Percentiles rank a stretch among this genome's conserved stretches.
These are phyloP conservation scores for Liposcelis brunnea DNA, from an alignment of 2,888 invertebrate species.

Conservation along the genomic window DNA sequence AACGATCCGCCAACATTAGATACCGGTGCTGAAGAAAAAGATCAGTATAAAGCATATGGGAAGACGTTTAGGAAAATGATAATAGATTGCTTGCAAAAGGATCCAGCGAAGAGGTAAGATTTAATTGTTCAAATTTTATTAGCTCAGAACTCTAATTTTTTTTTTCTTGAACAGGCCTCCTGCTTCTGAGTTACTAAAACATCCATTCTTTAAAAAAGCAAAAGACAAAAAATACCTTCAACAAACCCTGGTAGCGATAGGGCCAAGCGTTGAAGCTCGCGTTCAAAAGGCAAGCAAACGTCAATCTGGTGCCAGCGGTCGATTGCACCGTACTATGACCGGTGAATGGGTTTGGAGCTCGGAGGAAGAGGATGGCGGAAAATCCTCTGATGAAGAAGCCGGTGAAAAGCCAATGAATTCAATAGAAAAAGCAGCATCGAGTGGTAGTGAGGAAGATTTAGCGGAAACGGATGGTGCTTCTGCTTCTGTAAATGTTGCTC, in stretches of 20 bases:
- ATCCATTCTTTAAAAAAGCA: constrained; percentile 95
- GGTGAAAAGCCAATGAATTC: constrained; percentile 42
- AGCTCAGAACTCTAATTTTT: neutral
- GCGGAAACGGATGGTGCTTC: neutral
- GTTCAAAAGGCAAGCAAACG: constrained; percentile 72
- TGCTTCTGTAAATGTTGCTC: constrained; percentile 19
- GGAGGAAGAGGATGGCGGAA: constrained; percentile 65
- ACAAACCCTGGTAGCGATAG: constrained; percentile 66
- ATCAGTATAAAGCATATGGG: constrained; percentile 94
- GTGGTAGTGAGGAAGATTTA: constrained; percentile 14
- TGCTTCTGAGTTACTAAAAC: constrained; percentile 86
- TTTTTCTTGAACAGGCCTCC: constrained; percentile 44
- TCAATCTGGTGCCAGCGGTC: constrained; percentile 61
- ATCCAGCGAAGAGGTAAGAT: constrained; percentile 63
- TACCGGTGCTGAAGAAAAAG: constrained; percentile 86
- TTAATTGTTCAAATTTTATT: neutral
- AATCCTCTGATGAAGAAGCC: constrained; percentile 33
- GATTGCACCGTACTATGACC: constrained; percentile 79
- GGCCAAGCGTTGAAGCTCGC: constrained; percentile 76
- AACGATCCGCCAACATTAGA: constrained; percentile 96
- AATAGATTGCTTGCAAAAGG: constrained; percentile 89
- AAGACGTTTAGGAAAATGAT: constrained; percentile 97
- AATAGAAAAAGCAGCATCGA: constrained; percentile 32
- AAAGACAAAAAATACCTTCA: constrained; percentile 82
- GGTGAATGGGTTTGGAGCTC: constrained; percentile 99